Conservation (phyloP, 2,888 invertebrate species). For the Leptopilina drosophilae region DNA sequence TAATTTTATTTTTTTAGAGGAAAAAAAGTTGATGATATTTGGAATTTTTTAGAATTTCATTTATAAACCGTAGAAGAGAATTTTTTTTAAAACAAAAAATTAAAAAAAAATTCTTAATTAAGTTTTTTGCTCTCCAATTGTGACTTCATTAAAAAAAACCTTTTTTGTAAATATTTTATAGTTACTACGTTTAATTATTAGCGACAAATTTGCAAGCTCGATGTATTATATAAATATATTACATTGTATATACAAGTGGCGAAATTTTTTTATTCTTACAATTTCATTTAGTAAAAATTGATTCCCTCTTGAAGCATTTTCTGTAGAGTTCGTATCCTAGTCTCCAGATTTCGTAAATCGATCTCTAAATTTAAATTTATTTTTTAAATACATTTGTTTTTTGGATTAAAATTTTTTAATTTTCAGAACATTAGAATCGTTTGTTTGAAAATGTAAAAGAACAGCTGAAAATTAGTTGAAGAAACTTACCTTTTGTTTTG, state of each 20-base stretch:
- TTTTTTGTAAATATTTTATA: constrained; percentile 27
- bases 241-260: constrained; percentile 36
- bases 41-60: too few species aligned
- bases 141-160: not conserved
- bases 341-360: constrained; percentile 75
- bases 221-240: constrained; percentile 20
- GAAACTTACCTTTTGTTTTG: constrained; percentile 51
- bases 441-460: not conserved
- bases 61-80: too few species aligned
- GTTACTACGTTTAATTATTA: not conserved
- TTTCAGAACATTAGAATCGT: not conserved
- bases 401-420: too few species aligned
- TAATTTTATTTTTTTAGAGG: not conserved
- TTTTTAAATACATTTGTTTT: constrained; percentile 21
- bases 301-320: constrained; percentile 74
- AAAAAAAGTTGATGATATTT: not conserved
- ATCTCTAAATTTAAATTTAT: constrained; percentile 62
- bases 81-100: too few species aligned
- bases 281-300: constrained; percentile 61
- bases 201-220: not conserved
- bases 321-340: constrained; percentile 74
- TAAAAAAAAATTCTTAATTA: not conserved
- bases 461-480: too few species aligned
- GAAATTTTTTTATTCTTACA: not conserved
- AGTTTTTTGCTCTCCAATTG: not conserved